phyloP scores from a whole-genome alignment of 2,113 vertebrate species.

The Apistogramma diplotaenia region DNA sequence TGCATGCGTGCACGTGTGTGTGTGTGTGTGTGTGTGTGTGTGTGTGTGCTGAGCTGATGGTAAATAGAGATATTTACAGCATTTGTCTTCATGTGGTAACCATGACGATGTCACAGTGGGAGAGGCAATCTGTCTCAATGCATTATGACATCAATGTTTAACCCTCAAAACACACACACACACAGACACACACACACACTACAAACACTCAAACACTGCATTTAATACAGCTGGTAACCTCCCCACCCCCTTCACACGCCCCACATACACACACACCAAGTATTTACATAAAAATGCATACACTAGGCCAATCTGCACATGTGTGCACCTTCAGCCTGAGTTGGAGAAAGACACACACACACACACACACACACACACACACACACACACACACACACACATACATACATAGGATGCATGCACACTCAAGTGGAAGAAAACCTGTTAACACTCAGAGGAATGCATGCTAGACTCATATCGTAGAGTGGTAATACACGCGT shows the following conservation, averaged over 20 bases:
- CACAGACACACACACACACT: not conserved
- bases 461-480: slow-evolving; percentile 10
- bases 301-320: slow-evolving; percentile 26
- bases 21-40: slow-evolving; percentile 17
- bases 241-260: slow-evolving; percentile 2
- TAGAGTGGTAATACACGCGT: not conserved
- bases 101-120: slow-evolving; percentile 76
- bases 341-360: not conserved
- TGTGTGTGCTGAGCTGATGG: slow-evolving; percentile 60
- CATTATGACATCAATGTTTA: slow-evolving; percentile 69
- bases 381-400: slow-evolving; percentile 18
- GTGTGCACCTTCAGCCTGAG: slow-evolving; percentile 9
- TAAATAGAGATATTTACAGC: slow-evolving; percentile 76
- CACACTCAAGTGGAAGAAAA: slow-evolving; percentile 40
- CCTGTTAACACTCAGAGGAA: slow-evolving; percentile 45
- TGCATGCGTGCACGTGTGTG: too few species aligned
- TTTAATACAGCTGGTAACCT: slow-evolving; percentile 9
- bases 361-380: not conserved
- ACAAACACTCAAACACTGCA: not conserved
- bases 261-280: slow-evolving; percentile 1
- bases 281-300: slow-evolving; percentile 32
- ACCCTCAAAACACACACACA: slow-evolving; percentile 28
- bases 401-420: not conserved
- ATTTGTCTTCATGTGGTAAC: slow-evolving; percentile 73
- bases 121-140: slow-evolving; percentile 70